Percentiles rank a stretch among this genome's conserved stretches.
Evolutionary conservation across 2,797 vertebrate species (phyloP).

Genomic region (Cebuella pygmaea): DNA sequence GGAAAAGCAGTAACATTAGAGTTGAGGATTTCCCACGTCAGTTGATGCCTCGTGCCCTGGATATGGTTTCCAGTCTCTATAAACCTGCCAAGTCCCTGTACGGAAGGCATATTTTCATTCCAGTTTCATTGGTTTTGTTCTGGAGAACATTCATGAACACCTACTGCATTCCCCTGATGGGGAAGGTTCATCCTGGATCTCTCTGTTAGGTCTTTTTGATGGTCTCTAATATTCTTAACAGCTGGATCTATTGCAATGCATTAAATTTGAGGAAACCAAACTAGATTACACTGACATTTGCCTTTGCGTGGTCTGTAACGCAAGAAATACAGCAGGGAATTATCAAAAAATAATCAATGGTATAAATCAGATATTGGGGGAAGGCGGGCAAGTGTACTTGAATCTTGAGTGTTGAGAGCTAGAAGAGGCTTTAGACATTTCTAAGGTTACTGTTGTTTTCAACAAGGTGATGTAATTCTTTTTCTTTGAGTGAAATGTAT

Average conservation of each 20-base stretch:
- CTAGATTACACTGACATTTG: background rate
- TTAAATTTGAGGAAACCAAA: background rate
- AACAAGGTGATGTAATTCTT: background rate
- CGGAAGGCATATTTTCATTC: background rate
- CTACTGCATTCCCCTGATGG: background rate
- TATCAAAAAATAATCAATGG: background rate
- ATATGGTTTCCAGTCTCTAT: background rate
- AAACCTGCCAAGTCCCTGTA: background rate
- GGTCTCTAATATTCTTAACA: background rate
- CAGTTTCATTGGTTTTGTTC: background rate
- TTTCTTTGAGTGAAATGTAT: background rate
- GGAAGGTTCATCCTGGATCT: background rate
- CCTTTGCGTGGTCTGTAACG: background rate
- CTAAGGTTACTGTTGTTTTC: background rate
- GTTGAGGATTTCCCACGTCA: no score
- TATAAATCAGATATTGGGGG: background rate
- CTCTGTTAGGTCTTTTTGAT: background rate
- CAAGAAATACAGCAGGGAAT: background rate
- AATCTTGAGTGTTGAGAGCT: background rate
- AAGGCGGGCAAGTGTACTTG: background rate
- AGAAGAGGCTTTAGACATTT: background rate
- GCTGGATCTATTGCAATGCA: background rate
- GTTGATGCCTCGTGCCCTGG: no score
- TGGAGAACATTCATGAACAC: background rate
- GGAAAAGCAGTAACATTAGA: no score